Conservation (phyloP, 2,797 vertebrate genomes). For the Mycteria americana region DNA sequence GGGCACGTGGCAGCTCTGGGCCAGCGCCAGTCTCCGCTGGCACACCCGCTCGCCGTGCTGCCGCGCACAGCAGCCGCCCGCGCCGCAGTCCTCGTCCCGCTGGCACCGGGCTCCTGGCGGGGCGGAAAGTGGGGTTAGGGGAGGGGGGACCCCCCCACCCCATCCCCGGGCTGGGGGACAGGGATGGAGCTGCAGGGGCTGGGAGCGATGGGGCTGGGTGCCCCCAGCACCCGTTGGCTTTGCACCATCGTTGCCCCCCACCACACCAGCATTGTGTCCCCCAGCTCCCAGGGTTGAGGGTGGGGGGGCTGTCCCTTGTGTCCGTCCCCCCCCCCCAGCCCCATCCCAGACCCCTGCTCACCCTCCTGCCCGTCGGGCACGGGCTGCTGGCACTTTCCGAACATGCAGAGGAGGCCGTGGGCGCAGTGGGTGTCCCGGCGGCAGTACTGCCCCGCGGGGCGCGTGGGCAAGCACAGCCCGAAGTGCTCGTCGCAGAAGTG, state of each 20-base stretch:
- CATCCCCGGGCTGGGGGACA: background rate
- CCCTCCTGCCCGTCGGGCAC: slow-evolving; percentile 81
- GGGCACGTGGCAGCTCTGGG: slow-evolving; percentile 81
- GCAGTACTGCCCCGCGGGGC: slow-evolving; percentile 81
- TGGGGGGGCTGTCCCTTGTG: too few species aligned
- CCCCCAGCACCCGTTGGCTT: background rate
- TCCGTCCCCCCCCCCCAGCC: background rate
- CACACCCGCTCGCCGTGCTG: slow-evolving; percentile 86
- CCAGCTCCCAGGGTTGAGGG: background rate
- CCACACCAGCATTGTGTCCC: accelerated
- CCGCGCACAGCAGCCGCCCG: slow-evolving; percentile 82
- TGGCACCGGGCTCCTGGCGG: slow-evolving; percentile 82
- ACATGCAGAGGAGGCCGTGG: slow-evolving; percentile 84
- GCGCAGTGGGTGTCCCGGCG: slow-evolving; percentile 83
- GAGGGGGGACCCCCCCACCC: accelerated
- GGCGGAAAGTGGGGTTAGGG: accelerated
- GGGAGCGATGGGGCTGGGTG: background rate
- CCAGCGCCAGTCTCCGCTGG: slow-evolving; percentile 74
- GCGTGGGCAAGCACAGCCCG: slow-evolving; percentile 79
- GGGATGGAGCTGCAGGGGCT: background rate
- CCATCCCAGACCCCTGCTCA: background rate
- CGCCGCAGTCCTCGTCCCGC: slow-evolving; percentile 80
- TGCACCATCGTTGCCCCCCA: accelerated
- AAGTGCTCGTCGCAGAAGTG: slow-evolving; percentile 87
- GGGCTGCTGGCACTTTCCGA: slow-evolving; percentile 84